These are phyloP conservation scores for Chiloscyllium punctatum DNA, from an alignment of 2,797 vertebrate genomes.

Conservation along the genomic window DNA sequence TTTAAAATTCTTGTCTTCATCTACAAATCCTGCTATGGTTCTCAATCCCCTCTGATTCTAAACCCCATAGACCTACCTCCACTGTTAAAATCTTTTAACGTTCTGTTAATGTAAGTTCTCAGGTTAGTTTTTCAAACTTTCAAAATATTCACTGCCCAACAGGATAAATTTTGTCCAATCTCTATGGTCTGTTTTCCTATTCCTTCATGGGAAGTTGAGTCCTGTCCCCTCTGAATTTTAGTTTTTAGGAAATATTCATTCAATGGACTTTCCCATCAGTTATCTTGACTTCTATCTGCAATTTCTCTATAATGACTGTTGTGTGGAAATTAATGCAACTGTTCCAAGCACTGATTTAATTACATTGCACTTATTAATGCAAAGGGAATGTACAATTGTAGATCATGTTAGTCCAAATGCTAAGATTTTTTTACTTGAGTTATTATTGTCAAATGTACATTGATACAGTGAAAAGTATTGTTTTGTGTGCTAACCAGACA, in stretches of 20 bases:
- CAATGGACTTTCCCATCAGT: not conserved
- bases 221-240: not conserved
- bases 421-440: not conserved
- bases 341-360: not conserved
- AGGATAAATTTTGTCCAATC: not conserved
- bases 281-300: not conserved
- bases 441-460: too few relatives aligned
- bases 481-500: too few relatives aligned
- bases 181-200: not conserved
- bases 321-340: not conserved
- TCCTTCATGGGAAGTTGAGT: not conserved
- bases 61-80: not conserved
- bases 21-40: not conserved
- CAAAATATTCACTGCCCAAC: not conserved
- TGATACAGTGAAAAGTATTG: too few relatives aligned
- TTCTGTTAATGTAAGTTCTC: not conserved
- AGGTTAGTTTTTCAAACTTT: not conserved
- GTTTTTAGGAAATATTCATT: not conserved
- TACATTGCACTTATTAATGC: not conserved
- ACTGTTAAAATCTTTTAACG: not conserved
- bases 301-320: not conserved
- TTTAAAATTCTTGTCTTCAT: not conserved
- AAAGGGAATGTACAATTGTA: not conserved
- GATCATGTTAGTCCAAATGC: not conserved
- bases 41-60: not conserved